Evolutionary conservation across 1,140 invertebrate genomes (phyloP).

Genomic region (Lordiphosa mommai): DNA sequence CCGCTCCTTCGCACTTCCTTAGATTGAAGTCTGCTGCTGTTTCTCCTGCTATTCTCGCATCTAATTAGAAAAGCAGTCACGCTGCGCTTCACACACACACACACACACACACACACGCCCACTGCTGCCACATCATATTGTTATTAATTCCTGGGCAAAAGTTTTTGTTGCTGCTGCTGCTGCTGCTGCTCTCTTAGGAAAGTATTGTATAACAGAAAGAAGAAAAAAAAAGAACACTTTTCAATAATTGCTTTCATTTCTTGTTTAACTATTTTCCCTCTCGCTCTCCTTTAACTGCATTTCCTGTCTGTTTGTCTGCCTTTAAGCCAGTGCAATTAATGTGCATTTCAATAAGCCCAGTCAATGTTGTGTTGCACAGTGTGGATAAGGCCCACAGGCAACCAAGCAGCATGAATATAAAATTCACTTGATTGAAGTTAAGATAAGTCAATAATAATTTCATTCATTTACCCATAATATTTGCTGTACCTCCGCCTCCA

Average conservation of each 20-base stretch:
- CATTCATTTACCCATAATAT: too few species aligned
- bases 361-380: too few species aligned
- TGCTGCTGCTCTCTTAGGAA: neutral
- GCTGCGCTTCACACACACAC: conserved; percentile 26
- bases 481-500: neutral
- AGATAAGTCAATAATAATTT: too few species aligned
- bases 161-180: neutral
- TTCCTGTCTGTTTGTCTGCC: conserved; percentile 1
- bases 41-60: conserved; percentile 10
- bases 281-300: neutral
- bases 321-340: conserved; percentile 34
- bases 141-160: conserved; percentile 21
- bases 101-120: conserved; percentile 6
- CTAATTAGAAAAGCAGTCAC: conserved; percentile 48
- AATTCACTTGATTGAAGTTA: too few species aligned
- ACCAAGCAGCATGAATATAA: too few species aligned
- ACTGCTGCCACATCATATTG: conserved; percentile 15
- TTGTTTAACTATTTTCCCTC: neutral
- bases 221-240: neutral
- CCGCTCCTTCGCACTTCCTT: neutral
- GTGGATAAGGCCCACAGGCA: too few species aligned
- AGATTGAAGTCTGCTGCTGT: conserved; percentile 8
- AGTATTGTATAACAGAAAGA: conserved; percentile 4
- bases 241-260: conserved; percentile 26
- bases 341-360: conserved; percentile 11